Conservation (phyloP, 2,113 vertebrate genomes). For the Baryphthengus martii region DNA sequence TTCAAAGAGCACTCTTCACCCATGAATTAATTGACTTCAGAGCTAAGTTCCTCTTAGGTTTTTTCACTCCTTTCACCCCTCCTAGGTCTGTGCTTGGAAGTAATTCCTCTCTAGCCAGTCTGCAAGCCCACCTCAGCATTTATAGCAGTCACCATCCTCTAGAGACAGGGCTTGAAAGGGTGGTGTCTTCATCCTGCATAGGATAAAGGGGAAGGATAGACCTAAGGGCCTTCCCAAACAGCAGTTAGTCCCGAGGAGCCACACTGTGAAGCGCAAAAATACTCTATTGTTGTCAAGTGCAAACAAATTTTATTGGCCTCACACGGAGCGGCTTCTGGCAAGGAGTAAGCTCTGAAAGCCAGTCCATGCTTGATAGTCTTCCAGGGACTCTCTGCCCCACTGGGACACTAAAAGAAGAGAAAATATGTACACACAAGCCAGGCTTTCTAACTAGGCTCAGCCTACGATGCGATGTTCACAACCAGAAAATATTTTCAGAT, state of each 20-base stretch:
- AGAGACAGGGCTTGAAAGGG: not conserved
- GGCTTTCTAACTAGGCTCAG: slow-evolving; percentile 7
- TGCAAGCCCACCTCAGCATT: not conserved
- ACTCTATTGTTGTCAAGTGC: slow-evolving; percentile 56
- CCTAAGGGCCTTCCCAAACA: slow-evolving; percentile 4
- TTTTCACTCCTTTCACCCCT: not conserved
- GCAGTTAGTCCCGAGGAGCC: not conserved
- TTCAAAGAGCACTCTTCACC: not conserved
- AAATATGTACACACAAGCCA: slow-evolving; percentile 5
- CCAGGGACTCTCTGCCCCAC: slow-evolving; percentile 12
- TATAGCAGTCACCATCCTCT: not conserved
- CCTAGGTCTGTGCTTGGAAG: not conserved
- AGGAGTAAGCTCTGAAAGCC: slow-evolving; percentile 19
- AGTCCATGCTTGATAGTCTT: slow-evolving; percentile 16
- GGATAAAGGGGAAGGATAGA: not conserved
- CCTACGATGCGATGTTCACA: not conserved
- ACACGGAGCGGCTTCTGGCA: slow-evolving; percentile 53
- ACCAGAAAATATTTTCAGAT: slow-evolving; percentile 16
- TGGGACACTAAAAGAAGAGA: slow-evolving; percentile 30
- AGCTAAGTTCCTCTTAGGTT: not conserved
- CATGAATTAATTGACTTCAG: not conserved
- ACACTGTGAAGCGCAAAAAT: not conserved
- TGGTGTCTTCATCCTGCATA: not conserved
- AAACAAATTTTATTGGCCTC: slow-evolving; percentile 54
- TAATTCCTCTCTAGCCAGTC: not conserved